These are phyloP conservation scores for Lampris megalopsis DNA, from an alignment of 2,113 vertebrate genomes.

Conservation along the genomic window DNA sequence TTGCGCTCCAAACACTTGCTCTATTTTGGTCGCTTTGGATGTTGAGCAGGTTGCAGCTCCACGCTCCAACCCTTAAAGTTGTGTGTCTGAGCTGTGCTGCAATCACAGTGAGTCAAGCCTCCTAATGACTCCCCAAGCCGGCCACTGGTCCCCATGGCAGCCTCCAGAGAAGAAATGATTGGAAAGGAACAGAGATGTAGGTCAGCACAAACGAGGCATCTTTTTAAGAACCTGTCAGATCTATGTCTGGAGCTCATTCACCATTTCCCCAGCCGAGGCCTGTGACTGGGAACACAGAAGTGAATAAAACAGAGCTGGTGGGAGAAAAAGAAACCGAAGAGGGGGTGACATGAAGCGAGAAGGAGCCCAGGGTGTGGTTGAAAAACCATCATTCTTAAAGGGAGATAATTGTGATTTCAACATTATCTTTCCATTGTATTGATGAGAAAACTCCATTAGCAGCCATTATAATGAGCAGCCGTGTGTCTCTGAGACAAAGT, in stretches of 20 bases:
- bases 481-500: too few species aligned
- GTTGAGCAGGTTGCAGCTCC: too few species aligned
- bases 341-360: neutral
- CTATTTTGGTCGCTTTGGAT: too few species aligned
- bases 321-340: constrained; percentile 12
- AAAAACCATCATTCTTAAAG: too few species aligned
- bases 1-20: too few species aligned
- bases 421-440: too few species aligned
- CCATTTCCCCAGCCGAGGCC: constrained; percentile 47
- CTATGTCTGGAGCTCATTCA: constrained; percentile 62
- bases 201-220: constrained; percentile 72
- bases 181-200: constrained; percentile 73
- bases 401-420: too few species aligned
- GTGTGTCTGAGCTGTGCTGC: constrained; percentile 52
- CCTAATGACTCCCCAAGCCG: constrained; percentile 60
- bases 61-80: constrained; percentile 40
- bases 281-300: constrained; percentile 40
- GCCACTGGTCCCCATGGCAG: constrained; percentile 48
- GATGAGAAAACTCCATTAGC: too few species aligned
- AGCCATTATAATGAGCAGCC: too few species aligned
- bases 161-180: constrained; percentile 69
- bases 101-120: constrained; percentile 64
- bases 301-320: constrained; percentile 53
- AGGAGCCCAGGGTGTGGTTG: constrained; percentile 23
- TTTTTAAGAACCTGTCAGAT: constrained; percentile 66